Evolutionary conservation across 2,888 invertebrate genomes (phyloP).

Genomic region (Cephus rjabovi): DNA sequence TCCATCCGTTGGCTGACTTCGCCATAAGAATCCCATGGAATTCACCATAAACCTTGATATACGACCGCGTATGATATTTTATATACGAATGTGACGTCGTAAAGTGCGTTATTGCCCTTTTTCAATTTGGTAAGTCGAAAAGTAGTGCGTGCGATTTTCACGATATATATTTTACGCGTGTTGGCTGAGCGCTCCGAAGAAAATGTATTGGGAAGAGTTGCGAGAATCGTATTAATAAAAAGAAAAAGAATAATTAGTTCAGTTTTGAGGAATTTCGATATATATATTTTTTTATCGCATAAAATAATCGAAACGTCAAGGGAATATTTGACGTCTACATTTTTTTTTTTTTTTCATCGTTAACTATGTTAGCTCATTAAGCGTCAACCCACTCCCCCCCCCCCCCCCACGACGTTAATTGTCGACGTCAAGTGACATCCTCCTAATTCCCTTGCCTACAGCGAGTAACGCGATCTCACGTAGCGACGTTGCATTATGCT

Average conservation of each 20-base stretch:
- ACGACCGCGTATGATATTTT: slow-evolving; percentile 5
- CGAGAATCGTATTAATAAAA: neutral
- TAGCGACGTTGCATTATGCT: slow-evolving; percentile 9
- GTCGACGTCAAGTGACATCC: neutral
- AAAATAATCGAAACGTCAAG: too few relatives aligned
- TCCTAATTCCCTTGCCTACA: slow-evolving; percentile 1
- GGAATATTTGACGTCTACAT: too few relatives aligned
- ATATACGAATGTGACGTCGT: neutral
- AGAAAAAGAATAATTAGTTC: neutral
- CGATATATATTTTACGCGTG: neutral
- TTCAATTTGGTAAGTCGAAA: neutral
- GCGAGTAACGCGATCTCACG: slow-evolving; percentile 13
- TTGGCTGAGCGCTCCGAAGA: too few relatives aligned
- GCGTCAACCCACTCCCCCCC: neutral
- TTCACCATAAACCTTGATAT: slow-evolving; percentile 10
- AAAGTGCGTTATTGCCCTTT: neutral
- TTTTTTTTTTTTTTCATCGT: neutral
- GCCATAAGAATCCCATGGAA: slow-evolving; percentile 10
- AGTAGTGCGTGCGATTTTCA: neutral
- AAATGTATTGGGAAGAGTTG: neutral
- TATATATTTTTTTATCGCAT: too few relatives aligned
- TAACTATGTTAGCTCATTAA: neutral
- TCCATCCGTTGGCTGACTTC: slow-evolving; percentile 11
- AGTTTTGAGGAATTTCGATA: too few relatives aligned
- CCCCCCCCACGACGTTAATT: neutral